phyloP scores from a whole-genome alignment of 2,888 invertebrate genomes.

The Callinectes sapidus region DNA sequence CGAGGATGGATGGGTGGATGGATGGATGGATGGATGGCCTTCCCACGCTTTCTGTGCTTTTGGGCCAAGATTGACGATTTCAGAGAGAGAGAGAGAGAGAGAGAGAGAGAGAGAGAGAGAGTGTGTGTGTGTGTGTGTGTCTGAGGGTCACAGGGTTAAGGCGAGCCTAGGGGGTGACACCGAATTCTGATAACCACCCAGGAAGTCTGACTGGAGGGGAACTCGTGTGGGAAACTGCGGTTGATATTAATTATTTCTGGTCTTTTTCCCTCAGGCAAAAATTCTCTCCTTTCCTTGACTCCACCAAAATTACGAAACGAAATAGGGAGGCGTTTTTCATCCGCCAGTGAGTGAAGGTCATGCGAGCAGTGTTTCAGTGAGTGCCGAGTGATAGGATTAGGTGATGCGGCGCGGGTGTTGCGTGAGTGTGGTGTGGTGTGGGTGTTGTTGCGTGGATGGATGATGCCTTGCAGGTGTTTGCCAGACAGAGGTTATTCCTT shows the following conservation, averaged over 20 bases:
- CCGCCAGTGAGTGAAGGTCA: neutral
- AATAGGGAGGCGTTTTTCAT: conserved; percentile 11
- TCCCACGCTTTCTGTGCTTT: conserved; percentile 5
- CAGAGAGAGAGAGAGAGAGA: neutral
- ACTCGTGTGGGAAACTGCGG: conserved; percentile 32
- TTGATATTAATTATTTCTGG: neutral
- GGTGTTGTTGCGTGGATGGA: neutral
- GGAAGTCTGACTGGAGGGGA: conserved; percentile 15
- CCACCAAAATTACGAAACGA: conserved; percentile 24
- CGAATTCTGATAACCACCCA: neutral
- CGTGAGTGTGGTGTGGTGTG: neutral
- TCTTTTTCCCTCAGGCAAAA: conserved; percentile 22
- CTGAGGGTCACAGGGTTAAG: neutral
- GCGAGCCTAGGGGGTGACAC: neutral
- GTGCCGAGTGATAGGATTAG: neutral
- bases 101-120: conserved; percentile 15
- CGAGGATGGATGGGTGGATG: neutral
- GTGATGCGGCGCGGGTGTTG: neutral
- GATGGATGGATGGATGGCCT: neutral
- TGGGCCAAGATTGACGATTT: neutral
- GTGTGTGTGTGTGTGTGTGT: neutral
- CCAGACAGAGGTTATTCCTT: no score
- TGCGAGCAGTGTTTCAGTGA: neutral
- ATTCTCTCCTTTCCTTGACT: conserved; percentile 14
- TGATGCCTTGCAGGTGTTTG: no score